phyloP scores from a whole-genome alignment of 2,888 invertebrate genomes.

The Alsophila aescularia region DNA sequence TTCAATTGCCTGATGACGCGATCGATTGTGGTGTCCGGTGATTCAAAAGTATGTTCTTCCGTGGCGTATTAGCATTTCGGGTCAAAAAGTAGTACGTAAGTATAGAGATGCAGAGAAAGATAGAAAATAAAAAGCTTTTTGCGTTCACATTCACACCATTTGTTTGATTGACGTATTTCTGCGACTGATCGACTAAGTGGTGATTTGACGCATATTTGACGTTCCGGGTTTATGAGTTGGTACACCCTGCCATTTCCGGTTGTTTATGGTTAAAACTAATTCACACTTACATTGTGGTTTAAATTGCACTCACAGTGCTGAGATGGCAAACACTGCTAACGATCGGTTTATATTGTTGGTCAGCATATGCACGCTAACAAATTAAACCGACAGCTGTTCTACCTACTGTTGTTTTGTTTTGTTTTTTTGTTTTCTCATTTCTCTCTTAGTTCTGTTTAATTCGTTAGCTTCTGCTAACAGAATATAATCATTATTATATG shows the following conservation, averaged over 20 bases:
- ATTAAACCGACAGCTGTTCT: too few relatives aligned
- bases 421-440: too few relatives aligned
- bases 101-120: conserved; percentile 46
- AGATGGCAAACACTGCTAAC: too few relatives aligned
- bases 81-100: conserved; percentile 38
- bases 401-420: too few relatives aligned
- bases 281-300: not conserved
- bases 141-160: conserved; percentile 70
- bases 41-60: conserved; percentile 46
- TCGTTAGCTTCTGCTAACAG: too few relatives aligned
- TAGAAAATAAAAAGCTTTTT: conserved; percentile 43
- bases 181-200: conserved; percentile 40
- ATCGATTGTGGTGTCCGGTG: conserved; percentile 54
- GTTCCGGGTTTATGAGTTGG: conserved; percentile 21
- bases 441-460: too few relatives aligned
- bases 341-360: too few relatives aligned
- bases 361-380: too few relatives aligned
- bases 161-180: conserved; percentile 53
- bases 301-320: too few relatives aligned
- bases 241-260: conserved; percentile 28
- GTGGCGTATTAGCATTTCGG: conserved; percentile 49
- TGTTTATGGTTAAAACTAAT: not conserved
- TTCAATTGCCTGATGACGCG: conserved; percentile 63
- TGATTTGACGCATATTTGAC: conserved; percentile 3
- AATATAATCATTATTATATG: too few relatives aligned